These are phyloP conservation scores for Rousettus madagascariensis DNA, from an alignment of 2,797 vertebrate species.

Conservation along the genomic window DNA sequence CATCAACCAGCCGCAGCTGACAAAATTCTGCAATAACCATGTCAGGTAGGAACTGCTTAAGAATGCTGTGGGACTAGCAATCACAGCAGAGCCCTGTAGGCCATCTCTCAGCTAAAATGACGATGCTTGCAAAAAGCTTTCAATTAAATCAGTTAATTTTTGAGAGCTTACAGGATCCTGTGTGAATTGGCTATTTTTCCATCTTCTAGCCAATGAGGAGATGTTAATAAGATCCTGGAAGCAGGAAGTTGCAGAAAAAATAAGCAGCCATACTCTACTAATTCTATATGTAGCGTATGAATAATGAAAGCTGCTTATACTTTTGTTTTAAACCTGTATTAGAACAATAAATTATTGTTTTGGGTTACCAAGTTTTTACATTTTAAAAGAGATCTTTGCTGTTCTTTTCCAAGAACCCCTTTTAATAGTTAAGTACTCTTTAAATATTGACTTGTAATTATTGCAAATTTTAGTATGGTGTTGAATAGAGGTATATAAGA, in stretches of 20 bases:
- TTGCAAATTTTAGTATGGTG: not conserved
- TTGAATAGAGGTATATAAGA: not conserved
- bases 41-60: constrained; percentile 89
- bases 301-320: not conserved
- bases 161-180: not conserved
- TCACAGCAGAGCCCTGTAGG: accelerated
- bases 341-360: not conserved
- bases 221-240: not conserved
- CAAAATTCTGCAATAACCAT: constrained; percentile 97
- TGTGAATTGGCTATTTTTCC: not conserved
- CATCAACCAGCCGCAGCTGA: constrained; percentile 96
- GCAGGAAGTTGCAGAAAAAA: not conserved
- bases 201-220: not conserved
- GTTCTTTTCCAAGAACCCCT: not conserved
- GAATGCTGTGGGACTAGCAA: not conserved
- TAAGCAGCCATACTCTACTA: not conserved
- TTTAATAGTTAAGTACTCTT: not conserved
- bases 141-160: not conserved
- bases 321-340: not conserved
- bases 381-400: constrained; percentile 13
- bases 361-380: not conserved
- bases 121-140: not conserved
- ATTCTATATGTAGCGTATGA: not conserved
- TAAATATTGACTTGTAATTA: not conserved
- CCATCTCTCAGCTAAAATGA: not conserved